Evolutionary conservation across 2,888 invertebrate species (phyloP).

Genomic region (Brenthis daphne): DNA sequence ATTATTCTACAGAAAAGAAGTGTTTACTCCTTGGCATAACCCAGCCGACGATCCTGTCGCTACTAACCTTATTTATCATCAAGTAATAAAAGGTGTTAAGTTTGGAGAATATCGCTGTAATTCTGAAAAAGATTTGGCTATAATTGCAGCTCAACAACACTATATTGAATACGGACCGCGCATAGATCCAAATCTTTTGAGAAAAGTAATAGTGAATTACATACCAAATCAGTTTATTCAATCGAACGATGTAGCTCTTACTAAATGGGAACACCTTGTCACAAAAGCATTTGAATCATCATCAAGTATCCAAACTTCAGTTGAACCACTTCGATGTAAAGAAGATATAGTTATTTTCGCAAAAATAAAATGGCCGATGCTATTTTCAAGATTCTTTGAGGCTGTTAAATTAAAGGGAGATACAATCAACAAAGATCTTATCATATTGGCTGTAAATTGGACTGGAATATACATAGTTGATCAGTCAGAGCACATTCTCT

Average conservation of each 20-base stretch:
- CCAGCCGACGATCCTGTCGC: constrained; percentile 90
- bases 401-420: constrained; percentile 90
- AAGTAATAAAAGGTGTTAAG: constrained; percentile 93
- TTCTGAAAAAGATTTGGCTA: constrained; percentile 92
- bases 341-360: constrained; percentile 96
- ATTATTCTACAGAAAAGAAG: constrained; percentile 93
- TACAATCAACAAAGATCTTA: constrained; percentile 85
- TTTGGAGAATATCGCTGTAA: constrained; percentile 95
- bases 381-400: constrained; percentile 97
- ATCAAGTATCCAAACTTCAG: constrained; percentile 86
- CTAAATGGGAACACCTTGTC: constrained; percentile 88
- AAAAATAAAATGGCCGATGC: constrained; percentile 95
- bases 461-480: constrained; percentile 96
- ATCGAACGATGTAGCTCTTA: constrained; percentile 83
- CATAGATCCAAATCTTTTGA: constrained; percentile 86
- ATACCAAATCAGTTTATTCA: constrained; percentile 89
- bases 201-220: constrained; percentile 88
- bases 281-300: constrained; percentile 87
- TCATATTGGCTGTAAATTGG: constrained; percentile 97
- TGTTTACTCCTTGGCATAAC: constrained; percentile 96
- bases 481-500: constrained; percentile 93
- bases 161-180: constrained; percentile 90
- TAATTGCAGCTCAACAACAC: constrained; percentile 94
- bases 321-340: constrained; percentile 87
- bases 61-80: constrained; percentile 94